Percentiles rank a stretch among this genome's conserved stretches.
phyloP scores from a whole-genome alignment of 23 tunicate species.

The Oikopleura albicans region DNA sequence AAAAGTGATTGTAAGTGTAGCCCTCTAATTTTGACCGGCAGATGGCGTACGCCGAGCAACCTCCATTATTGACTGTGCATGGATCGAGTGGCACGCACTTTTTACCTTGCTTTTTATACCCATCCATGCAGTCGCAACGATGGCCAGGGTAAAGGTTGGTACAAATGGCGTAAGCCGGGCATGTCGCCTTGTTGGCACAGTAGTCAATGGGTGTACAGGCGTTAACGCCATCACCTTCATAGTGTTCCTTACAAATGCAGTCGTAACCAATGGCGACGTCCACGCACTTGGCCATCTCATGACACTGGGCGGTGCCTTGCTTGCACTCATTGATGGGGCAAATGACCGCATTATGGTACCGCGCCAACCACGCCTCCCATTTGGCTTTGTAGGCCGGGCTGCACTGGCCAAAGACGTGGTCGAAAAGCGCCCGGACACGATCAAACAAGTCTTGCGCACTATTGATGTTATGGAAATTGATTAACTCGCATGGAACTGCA shows the following conservation, averaged over 20 bases:
- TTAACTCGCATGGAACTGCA: neutral
- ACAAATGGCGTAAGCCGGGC: neutral
- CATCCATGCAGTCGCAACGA: neutral
- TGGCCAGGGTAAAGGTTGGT: neutral
- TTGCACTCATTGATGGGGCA: neutral
- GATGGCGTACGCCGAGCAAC: neutral
- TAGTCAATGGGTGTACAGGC: neutral
- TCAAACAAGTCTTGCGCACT: neutral
- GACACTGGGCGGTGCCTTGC: neutral
- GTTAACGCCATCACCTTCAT: neutral
- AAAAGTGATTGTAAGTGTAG: neutral
- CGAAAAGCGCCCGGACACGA: neutral
- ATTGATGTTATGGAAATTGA: neutral
- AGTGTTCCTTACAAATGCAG: neutral
- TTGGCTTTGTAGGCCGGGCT: neutral
- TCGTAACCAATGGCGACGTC: neutral
- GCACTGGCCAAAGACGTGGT: slow-evolving; percentile 4
- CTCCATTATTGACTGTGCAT: neutral
- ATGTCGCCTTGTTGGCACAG: neutral
- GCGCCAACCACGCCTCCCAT: slow-evolving; percentile 9
- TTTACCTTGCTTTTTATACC: too few species aligned
- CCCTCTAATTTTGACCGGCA: neutral
- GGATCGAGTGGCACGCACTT: neutral
- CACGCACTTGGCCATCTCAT: neutral
- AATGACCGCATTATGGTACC: neutral